Base-by-base conservation (phyloP, 2,113 vertebrate species). In the Chunga burmeisteri region DNA sequence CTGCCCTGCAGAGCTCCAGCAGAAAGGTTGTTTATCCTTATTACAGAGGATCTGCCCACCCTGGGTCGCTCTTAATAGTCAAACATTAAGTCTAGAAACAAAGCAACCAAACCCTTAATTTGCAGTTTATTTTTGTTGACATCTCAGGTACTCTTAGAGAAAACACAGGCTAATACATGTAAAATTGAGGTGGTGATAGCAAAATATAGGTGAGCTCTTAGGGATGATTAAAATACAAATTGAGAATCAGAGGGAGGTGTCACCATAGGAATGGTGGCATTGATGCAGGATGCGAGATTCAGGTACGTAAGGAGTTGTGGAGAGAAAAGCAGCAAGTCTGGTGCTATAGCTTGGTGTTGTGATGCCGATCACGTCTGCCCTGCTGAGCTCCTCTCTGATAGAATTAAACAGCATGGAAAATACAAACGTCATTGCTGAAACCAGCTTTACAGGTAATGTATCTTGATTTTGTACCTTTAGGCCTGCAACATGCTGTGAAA, bases 231-330 rank as follows among this genome's bases (percentile, higher is more conserved):
- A 55, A 82, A 67, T 62, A 15, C 30, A 52, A 20, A 81, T 8
- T 52, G 15, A 19, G 38, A 73, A 23, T 56, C 77, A 61, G 61
- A 62, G 55, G 34, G 25, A 81, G 11, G 4, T 50, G 63, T 68
- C 44, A 8, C 49, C 16, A 2, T 1, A 22, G 58, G 30, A 77
- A 29, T 34, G 32, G 36, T 53, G 53, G 15, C 40, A 25, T 18
- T 34, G 73, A 58, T 8, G 3, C 23, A 16, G 40, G 44, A 42
- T 34, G 53, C 40, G 46, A 55, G n/a, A 20, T 32, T n/a, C 11
- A 53, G 70, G 61, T 52, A 20, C 4, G 0, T 46, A 10, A 26
- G 14, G 40, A 22, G 22, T 12, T 27, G 9, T 0, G 1, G 46
- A 46, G 36, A 34, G 36, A 42, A 68, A 74, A 73, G 44, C 68